phyloP scores from a whole-genome alignment of 2,113 vertebrate species.

The Eubucco bourcierii region DNA sequence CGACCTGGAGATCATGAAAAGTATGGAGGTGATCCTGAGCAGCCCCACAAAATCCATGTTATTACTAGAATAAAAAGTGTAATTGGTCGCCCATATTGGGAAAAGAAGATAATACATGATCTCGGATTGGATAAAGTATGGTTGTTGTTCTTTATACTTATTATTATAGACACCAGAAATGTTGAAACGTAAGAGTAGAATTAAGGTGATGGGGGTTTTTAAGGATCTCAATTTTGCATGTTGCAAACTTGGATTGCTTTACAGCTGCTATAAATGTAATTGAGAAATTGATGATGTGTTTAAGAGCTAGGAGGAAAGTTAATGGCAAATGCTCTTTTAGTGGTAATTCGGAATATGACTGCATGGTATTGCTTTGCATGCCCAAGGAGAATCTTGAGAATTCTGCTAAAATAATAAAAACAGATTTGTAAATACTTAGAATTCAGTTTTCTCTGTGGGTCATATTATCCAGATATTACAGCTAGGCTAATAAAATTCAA shows the following conservation, averaged over 20 bases:
- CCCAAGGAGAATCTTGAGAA: background rate
- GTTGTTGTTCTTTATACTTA: background rate
- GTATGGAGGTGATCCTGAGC: constrained; percentile 89
- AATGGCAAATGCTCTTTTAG: background rate
- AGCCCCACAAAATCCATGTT: constrained; percentile 93
- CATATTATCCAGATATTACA: background rate
- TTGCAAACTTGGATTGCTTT: background rate
- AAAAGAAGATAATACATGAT: constrained; percentile 84
- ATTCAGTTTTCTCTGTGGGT: background rate
- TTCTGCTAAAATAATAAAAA: background rate
- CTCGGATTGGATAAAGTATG: constrained; percentile 90
- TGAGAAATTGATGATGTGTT: background rate
- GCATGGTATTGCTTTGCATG: background rate
- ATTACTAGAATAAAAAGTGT: constrained; percentile 86
- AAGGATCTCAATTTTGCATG: background rate
- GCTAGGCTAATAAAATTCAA: background rate
- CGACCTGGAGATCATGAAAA: constrained; percentile 87
- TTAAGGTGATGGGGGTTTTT: background rate
- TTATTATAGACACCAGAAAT: background rate
- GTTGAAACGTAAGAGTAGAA: background rate
- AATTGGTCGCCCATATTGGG: constrained; percentile 90
- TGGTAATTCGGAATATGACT: background rate
- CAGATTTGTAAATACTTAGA: background rate
- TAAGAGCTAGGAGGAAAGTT: background rate
- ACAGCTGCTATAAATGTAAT: background rate